Evolutionary conservation across 2,888 invertebrate genomes (phyloP).

Genomic region (Nasonovia ribisnigri): DNA sequence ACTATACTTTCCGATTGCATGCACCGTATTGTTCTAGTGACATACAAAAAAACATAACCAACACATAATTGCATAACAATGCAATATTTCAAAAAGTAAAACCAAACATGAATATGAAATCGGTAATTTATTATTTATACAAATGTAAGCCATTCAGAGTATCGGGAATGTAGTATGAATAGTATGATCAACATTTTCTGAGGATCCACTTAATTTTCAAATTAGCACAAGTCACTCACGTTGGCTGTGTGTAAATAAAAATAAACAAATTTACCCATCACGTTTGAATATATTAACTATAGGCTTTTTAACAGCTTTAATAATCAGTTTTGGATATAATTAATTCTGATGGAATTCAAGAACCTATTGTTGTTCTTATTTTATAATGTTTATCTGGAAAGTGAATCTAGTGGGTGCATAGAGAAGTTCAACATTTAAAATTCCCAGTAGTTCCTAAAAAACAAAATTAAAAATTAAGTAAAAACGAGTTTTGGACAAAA

Average conservation of each 20-base stretch:
- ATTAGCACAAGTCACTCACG: background rate
- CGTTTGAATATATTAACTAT: too few species aligned
- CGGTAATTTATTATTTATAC: background rate
- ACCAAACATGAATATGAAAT: background rate
- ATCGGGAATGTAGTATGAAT: background rate
- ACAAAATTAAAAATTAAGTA: too few species aligned
- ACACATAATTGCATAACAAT: background rate
- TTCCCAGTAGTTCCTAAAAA: too few species aligned
- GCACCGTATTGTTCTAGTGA: background rate
- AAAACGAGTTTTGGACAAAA: too few species aligned
- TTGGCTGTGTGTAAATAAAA: background rate
- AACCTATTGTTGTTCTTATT: background rate
- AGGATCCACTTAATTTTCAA: background rate
- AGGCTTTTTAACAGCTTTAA: too few species aligned
- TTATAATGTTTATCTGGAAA: background rate
- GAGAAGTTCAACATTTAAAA: too few species aligned
- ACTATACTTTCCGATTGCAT: background rate
- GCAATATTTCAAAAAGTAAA: conserved; percentile 1
- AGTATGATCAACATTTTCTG: background rate
- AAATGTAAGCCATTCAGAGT: background rate
- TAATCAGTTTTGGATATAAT: background rate
- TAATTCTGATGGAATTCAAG: background rate
- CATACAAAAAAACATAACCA: background rate
- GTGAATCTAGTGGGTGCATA: too few species aligned
- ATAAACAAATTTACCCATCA: background rate